A percentile compares a stretch with the other conserved stretches of the same genome.
Evolutionary conservation across 2,113 vertebrate species (phyloP).

Genomic region (Stictonetta naevosa): DNA sequence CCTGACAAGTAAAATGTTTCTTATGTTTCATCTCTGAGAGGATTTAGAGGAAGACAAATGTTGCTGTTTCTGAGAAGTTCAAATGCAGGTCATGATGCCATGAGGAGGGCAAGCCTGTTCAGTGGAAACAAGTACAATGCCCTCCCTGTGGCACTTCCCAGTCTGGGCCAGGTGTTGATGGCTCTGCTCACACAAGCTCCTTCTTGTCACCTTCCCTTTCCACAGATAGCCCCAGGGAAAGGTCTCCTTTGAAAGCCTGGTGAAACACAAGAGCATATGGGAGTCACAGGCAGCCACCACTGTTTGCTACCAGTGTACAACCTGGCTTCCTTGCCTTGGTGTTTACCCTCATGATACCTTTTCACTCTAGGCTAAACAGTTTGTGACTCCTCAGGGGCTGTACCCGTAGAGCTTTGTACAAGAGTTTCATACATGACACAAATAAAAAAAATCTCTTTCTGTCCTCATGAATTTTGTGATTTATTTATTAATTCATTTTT

Average conservation of each 20-base stretch:
- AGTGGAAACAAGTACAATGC: neutral
- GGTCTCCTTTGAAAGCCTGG: accelerated
- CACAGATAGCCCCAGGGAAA: neutral
- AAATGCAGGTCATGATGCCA: slow-evolving; percentile 16
- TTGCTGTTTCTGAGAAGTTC: slow-evolving; percentile 20
- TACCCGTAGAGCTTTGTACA: neutral
- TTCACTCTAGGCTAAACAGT: neutral
- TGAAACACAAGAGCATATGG: neutral
- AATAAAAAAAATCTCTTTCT: neutral
- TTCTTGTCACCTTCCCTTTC: neutral
- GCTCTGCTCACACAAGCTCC: neutral
- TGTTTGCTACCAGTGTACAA: accelerated
- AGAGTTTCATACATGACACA: neutral
- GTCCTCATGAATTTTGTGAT: accelerated
- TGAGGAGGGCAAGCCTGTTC: neutral
- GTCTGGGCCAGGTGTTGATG: accelerated
- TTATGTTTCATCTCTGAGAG: slow-evolving; percentile 24
- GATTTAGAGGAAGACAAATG: slow-evolving; percentile 56
- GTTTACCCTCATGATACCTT: neutral
- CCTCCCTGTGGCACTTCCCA: neutral
- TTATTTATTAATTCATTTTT: neutral
- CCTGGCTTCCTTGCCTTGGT: neutral
- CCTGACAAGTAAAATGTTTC: slow-evolving; percentile 66
- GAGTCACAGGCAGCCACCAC: accelerated
- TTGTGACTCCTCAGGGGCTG: neutral